Evolutionary conservation across 1,140 invertebrate genomes (phyloP).

Genomic region (Apis florea): DNA sequence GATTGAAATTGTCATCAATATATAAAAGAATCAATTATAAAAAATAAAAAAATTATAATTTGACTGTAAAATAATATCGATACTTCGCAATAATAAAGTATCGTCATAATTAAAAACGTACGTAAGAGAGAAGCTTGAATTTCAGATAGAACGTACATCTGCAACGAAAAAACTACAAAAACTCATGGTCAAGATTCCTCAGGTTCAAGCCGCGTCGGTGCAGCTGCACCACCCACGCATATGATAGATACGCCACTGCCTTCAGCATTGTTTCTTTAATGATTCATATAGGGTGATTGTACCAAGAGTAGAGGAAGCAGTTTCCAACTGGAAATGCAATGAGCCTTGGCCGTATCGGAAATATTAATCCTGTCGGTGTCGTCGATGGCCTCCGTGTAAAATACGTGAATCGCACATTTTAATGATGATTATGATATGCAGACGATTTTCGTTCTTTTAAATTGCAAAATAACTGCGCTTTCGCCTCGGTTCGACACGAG

Average conservation of each 20-base stretch:
- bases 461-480: neutral
- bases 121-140: neutral
- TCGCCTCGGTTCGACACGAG: neutral
- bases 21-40: no score
- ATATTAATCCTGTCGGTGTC: conserved; percentile 60
- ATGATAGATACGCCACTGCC: conserved; percentile 69
- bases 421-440: neutral
- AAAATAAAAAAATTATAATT: neutral
- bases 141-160: conserved; percentile 6
- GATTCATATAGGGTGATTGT: conserved; percentile 68
- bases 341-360: conserved; percentile 60
- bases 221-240: conserved; percentile 66
- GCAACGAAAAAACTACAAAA: conserved; percentile 45
- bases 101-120: neutral
- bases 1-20: no score
- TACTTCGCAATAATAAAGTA: neutral
- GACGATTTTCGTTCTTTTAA: neutral
- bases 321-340: conserved; percentile 66
- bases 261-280: conserved; percentile 69
- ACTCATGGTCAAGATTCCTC: conserved; percentile 60
- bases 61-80: neutral
- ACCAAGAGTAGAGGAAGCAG: conserved; percentile 64
- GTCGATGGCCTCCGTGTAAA: conserved; percentile 31
- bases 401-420: conserved; percentile 31
- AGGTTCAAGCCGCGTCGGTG: conserved; percentile 48